Evolutionary conservation across 1,140 invertebrate genomes (phyloP), one percentile per base, ranked within the genome.

Genomic region (Oryctes rhinoceros): DNA sequence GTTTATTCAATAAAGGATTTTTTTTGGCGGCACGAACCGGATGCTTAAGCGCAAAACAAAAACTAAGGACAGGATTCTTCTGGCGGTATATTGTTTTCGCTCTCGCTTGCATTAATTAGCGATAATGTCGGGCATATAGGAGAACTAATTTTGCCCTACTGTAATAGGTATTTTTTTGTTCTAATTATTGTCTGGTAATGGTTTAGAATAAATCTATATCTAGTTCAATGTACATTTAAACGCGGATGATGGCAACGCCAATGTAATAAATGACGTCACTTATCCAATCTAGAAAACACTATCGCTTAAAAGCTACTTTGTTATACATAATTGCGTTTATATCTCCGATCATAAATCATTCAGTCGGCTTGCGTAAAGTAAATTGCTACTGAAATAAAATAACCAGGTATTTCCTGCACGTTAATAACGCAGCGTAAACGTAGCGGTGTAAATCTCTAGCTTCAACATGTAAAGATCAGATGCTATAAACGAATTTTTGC

Each of bases 321-420:
- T 59, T 59, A 59, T 59, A 59, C 53, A 59, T 59, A 59, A 59
- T 59, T 59, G 53, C 53, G 53, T 59, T 59, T 18, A 59, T 59
- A 59, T 59, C 53, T 59, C 15, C n/a, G 13, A 59, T 59, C 53
- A 59, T 59, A 59, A 59, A 59, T 59, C 53, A 59, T 59, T 59
- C 15, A 59, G n/a, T n/a, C 53, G 18, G 53, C 53, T 59, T 59
- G 15, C 53, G 15, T 59, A 59, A 59, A n/a, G 53, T 18, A 59
- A 59, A 59, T 59, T 59, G 53, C 53, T 59, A 59, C 53, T 59
- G 53, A 59, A 18, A 18, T 59, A 59, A 59, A 18, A 18, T 59
- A 59, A 59, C 53, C 18, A 59, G 15, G 15, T 59, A 59, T 59
- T 59, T 59, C 53, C 53, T 59, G 53, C 53, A 18, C 53, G 15